phyloP scores from a whole-genome alignment of 2,888 invertebrate species.

The Cryptus armator region DNA sequence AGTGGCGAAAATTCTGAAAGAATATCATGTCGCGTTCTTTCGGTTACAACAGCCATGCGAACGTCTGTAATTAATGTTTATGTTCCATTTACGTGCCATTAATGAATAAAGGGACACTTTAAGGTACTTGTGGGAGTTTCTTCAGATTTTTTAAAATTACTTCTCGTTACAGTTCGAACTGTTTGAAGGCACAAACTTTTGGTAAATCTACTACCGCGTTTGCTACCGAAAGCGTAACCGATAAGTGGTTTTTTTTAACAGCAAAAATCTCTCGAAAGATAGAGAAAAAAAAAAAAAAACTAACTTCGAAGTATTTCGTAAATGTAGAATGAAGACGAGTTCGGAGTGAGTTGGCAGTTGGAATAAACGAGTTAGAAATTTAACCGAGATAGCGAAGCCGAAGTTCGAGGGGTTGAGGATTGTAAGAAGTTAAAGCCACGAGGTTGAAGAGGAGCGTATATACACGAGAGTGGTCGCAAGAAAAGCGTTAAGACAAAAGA shows the following conservation, averaged over 20 bases:
- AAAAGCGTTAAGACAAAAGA: conserved; percentile 32
- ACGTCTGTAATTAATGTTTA: not conserved
- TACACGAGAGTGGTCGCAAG: conserved; percentile 38
- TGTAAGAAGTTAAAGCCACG: conserved; percentile 55
- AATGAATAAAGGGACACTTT: not conserved
- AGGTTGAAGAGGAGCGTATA: conserved; percentile 40
- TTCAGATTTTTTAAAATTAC: not conserved
- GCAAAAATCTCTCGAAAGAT: not conserved
- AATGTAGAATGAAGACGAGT: not conserved
- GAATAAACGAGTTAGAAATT: conserved; percentile 62
- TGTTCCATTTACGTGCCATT: not conserved
- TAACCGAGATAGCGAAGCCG: conserved; percentile 44
- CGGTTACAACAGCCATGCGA: not conserved
- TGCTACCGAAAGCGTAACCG: not conserved
- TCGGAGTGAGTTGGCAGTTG: conserved; percentile 1
- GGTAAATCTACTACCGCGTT: not conserved
- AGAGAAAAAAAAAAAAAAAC: not conserved
- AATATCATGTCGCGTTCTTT: not conserved
- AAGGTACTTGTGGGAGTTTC: not conserved
- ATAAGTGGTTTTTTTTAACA: not conserved
- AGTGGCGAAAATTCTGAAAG: not conserved
- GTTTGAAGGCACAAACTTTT: not conserved
- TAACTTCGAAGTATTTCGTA: not conserved
- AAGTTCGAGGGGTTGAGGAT: conserved; percentile 40
- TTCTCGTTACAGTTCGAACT: not conserved